Base-by-base conservation (phyloP, 1,140 invertebrate genomes). In the Rhagoletis zephyria region DNA sequence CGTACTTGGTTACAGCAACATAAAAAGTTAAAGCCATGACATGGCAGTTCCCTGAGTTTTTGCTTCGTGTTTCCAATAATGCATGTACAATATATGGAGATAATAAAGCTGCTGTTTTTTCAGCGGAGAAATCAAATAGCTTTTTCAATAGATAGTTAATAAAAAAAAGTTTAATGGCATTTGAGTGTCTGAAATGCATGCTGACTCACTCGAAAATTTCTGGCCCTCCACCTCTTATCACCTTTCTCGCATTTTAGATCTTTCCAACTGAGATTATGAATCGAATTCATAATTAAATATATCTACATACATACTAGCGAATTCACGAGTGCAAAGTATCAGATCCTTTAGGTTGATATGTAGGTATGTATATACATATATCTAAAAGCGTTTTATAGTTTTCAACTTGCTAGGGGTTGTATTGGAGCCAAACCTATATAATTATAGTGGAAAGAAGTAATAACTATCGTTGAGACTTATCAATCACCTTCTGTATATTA, bases 181-280 rank as follows among this genome's bases (percentile, higher is more conserved):
- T 3, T 56, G 7, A 30, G n/a, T 81, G 51, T 81, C 74, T 59
- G n/a, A 30, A 2, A 1, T 16, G 48, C 9, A 30, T 30, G 85
- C 85, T 86, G 85, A 86, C 85, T 86, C 85, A 86, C 85, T 86
- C 85, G 51, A 3, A 86, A 63, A 63, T 51, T 86, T 19, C 60
- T 6, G 48, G 40, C 59, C 85, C 56, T 86, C 19, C 48, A 56
- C n/a, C 30, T 30, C 85, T n/a, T n/a, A 2, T n/a, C n/a, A 45
- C 42, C 61, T 63, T 30, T 30, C 30, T 30, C 30, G 30, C 30
- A 30, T 30, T 30, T 30, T 30, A 30, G 30, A 30, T 30, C 30
- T 30, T 30, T 30, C 30, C 30, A 30, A 30, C 30, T 30, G 30
- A 30, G 30, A 30, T 30, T 30, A 30, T 30, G 30, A 30, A 30